A percentile compares a stretch with the other conserved stretches of the same genome.
Conservation (phyloP, 2,797 vertebrate species). For the Graptemys geographica region DNA sequence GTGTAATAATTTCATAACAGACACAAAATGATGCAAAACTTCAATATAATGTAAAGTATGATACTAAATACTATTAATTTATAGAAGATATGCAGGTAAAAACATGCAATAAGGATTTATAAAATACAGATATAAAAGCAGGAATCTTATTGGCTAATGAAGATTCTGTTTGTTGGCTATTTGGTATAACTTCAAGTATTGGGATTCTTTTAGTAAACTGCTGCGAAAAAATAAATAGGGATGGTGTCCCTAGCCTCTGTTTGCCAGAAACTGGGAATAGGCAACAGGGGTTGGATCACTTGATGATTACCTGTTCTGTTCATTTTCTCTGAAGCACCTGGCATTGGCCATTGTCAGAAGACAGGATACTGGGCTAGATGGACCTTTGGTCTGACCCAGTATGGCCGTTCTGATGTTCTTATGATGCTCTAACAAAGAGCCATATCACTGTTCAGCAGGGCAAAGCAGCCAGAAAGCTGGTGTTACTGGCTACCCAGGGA, state of each 20-base stretch:
- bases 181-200: background rate
- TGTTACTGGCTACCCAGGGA: background rate
- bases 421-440: background rate
- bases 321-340: too few species aligned
- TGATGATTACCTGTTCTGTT: too few species aligned
- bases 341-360: too few species aligned
- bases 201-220: background rate
- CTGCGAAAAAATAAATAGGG: background rate
- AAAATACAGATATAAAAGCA: background rate
- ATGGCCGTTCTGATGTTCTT: background rate
- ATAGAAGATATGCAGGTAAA: background rate
- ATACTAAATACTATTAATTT: background rate
- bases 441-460: background rate
- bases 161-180: background rate
- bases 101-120: background rate
- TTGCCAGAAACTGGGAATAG: too few species aligned
- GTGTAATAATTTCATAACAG: background rate
- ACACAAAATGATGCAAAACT: background rate
- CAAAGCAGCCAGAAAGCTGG: background rate
- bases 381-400: too few species aligned
- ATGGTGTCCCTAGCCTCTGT: too few species aligned
- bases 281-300: too few species aligned
- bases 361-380: too few species aligned
- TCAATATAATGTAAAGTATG: background rate
- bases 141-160: background rate